Evolutionary conservation across 2,797 vertebrate genomes (phyloP), one percentile per base, ranked within the genome.

Genomic region (Lycodopsis pacificus): DNA sequence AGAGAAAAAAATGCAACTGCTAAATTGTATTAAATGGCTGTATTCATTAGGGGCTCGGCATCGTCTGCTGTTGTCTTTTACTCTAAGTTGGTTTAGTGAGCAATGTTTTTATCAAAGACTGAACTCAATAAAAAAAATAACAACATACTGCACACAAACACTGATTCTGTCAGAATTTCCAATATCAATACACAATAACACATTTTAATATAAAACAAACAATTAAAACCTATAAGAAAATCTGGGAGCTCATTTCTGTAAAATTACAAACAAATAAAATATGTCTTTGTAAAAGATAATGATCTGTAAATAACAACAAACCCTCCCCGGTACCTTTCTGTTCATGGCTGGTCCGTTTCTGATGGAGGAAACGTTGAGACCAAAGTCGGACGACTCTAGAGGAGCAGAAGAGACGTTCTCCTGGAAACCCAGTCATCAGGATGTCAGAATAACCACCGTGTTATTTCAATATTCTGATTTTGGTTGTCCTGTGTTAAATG

Each of bases 341-440:
- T 83, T 84, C 0, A 54, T 79, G 54, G 58, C 19, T 66, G 84
- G 78, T 69, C 83, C 86, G 2, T 81, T 90, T 87, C 69, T 86
- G 74, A 98, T 79, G 63, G 96, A 89, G 10, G 96, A 96, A 75
- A 98, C 89, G 34, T 83, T 97, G 80, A 99, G 95, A 64, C 97
- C 96, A 36, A 97, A 97, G 3, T 96, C 95, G 8, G 90, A 69
- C 0, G 71, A 87, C 32, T 96, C 96, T 7, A 58, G 15, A 19
- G 77, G 42, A 66, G 79, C 65, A 42, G 80, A 44, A 1, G 2
- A 72, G 25, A 82, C 91, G 5, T 81, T 92, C 38, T 95, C 94
- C 97, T 99, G 77, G 30, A 17, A 83, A 49, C 4, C 32, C 20
- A 36, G 22, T 10, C 15, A 69, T 42, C 7, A 4, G 5, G 5